A percentile compares a stretch with the other conserved stretches of the same genome.
Evolutionary conservation across 92 coral and sea anemone species (phyloP).

Genomic region (Parazoanthus atlanticus): DNA sequence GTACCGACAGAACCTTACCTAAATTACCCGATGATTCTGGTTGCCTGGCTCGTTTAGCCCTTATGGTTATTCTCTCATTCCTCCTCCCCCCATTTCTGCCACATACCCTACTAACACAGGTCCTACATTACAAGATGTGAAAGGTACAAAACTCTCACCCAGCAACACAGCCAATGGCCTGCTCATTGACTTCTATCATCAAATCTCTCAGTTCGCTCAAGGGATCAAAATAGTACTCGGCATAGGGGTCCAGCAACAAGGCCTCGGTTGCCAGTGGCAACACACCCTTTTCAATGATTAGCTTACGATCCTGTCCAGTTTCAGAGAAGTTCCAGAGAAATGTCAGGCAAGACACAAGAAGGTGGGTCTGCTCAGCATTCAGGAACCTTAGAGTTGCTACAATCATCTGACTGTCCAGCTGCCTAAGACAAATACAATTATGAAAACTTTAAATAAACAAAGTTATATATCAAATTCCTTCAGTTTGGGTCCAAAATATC

Average conservation of each 20-base stretch:
- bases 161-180: conserved; percentile 77
- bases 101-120: neutral
- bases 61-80: too few relatives aligned
- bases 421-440: neutral
- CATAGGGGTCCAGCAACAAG: conserved; percentile 53
- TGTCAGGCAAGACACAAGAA: conserved; percentile 63
- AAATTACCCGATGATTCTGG: too few relatives aligned
- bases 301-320: conserved; percentile 65
- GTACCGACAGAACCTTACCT: too few relatives aligned
- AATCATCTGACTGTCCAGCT: neutral
- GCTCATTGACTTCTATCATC: conserved; percentile 56
- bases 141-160: conserved; percentile 61
- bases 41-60: too few relatives aligned
- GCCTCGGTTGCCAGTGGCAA: conserved; percentile 56
- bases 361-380: conserved; percentile 44
- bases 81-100: too few relatives aligned
- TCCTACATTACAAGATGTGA: too few relatives aligned
- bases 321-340: conserved; percentile 84
- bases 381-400: conserved; percentile 10
- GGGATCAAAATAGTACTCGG: conserved; percentile 6
- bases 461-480: too few relatives aligned
- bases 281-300: conserved; percentile 64
- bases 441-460: neutral
- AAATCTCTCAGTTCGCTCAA: conserved; percentile 7
- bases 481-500: too few relatives aligned